Base-by-base conservation (phyloP, 1,140 invertebrate genomes). In the Bombus difficillimus region DNA sequence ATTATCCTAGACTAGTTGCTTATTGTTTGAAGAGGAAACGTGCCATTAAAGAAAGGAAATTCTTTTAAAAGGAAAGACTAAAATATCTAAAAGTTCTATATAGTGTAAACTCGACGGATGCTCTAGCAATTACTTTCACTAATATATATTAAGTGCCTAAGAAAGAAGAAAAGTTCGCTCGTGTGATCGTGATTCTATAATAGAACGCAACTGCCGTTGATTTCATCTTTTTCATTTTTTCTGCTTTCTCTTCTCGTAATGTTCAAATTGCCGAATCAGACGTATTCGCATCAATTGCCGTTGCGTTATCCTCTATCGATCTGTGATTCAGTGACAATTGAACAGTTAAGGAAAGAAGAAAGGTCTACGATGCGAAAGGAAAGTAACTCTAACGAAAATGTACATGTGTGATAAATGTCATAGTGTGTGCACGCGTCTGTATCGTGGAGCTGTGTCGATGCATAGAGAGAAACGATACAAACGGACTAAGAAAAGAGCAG, bases 1-100 rank as follows among this genome's bases (percentile, higher is more conserved):
- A 78, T 88, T 66, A 85, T 88, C 83, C 90, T 89, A 88, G 76
- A 89, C 90, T 93, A 92, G 80, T 77, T 89, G 81, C 59, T 86
- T 89, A 73, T 69, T 53, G 73, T 71, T 71, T 66, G 83, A 87
- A 86, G 69, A 91, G 37, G 86, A 90, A 88, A 91, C 92, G 92
- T 93, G 92, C 92, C 80, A 66, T 87, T 91, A 85, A 81, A 34
- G 13, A 76, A 83, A 89, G 88, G 81, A 64, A 39, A 59, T 53
- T 53, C 79, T 66, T 90, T 73, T 72, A 64, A 89, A 85, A 69
- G 79, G 57, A 88, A 89, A 85, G 22, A 83, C 86, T 91, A 91
- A 84, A 85, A 73, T 91, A 69, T 89, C 90, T 92, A 92, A 81
- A 15, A 89, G 80, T 84, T 86, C 57, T 87, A 83, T 62, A 80